Conservation (phyloP, 1,140 invertebrate species). For the Drosophila tsacasi region DNA sequence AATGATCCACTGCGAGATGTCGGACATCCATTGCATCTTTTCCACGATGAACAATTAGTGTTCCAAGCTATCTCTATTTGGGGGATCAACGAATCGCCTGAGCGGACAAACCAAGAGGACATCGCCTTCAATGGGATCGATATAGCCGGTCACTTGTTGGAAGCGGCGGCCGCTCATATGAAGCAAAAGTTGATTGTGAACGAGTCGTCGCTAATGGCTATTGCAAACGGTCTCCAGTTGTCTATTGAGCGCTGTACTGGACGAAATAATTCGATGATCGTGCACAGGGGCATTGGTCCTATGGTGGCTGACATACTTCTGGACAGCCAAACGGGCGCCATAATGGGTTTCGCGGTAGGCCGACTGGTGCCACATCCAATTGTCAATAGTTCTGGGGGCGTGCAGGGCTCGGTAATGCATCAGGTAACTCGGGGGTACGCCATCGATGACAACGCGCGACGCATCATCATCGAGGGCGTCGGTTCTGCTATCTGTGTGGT, state of each 20-base stretch:
- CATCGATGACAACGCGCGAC: neutral
- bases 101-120: neutral
- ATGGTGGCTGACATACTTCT: slow-evolving; percentile 11
- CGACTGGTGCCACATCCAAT: slow-evolving; percentile 5
- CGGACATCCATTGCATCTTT: neutral
- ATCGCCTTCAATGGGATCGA: slow-evolving; percentile 1
- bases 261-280: neutral
- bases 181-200: neutral
- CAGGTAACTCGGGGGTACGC: slow-evolving; percentile 15
- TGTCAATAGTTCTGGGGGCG: neutral
- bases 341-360: slow-evolving; percentile 9
- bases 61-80: neutral
- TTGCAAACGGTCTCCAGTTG: slow-evolving; percentile 6
- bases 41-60: neutral
- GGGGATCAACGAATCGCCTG: neutral
- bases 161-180: slow-evolving; percentile 2
- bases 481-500: neutral
- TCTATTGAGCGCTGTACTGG: neutral
- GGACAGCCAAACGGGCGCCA: slow-evolving; percentile 2
- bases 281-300: neutral
- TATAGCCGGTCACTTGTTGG: neutral
- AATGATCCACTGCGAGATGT: no score
- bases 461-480: slow-evolving; percentile 1
- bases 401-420: slow-evolving; percentile 8
- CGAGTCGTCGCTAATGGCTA: neutral